These are phyloP conservation scores for Hypena proboscidalis DNA, from an alignment of 2,888 invertebrate species.

Conservation along the genomic window DNA sequence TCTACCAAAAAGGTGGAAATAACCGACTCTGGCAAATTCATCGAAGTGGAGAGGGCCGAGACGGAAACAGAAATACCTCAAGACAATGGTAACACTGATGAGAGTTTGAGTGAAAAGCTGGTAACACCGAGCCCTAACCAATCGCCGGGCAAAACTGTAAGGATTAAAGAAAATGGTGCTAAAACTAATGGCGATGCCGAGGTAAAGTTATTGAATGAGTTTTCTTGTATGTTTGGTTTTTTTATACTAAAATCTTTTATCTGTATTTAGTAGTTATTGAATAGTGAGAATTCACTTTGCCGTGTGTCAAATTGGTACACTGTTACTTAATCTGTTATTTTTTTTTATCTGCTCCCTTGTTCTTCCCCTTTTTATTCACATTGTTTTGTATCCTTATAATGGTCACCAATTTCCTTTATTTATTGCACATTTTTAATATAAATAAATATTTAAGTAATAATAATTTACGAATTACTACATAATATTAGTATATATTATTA, in stretches of 20 bases:
- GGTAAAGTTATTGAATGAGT: slow-evolving; percentile 62
- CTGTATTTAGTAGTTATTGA: not conserved
- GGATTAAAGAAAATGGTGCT: slow-evolving; percentile 78
- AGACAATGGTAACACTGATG: slow-evolving; percentile 43
- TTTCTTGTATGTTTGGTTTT: slow-evolving; percentile 18
- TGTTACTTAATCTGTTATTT: too few species aligned
- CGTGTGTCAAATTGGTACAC: too few species aligned
- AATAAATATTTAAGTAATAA: too few species aligned
- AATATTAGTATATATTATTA: too few species aligned
- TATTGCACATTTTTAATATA: too few species aligned
- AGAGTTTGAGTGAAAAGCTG: slow-evolving; percentile 33
- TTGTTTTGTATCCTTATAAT: too few species aligned
- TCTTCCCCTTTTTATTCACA: too few species aligned
- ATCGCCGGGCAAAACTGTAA: slow-evolving; percentile 75
- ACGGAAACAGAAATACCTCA: slow-evolving; percentile 44
- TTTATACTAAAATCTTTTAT: slow-evolving; percentile 33
- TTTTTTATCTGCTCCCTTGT: too few species aligned
- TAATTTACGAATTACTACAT: too few species aligned
- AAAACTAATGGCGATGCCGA: slow-evolving; percentile 64
- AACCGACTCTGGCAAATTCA: slow-evolving; percentile 81
- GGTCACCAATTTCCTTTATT: too few species aligned
- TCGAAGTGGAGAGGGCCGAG: slow-evolving; percentile 75
- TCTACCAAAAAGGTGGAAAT: slow-evolving; percentile 79
- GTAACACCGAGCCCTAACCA: slow-evolving; percentile 62
- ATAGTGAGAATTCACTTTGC: not conserved